Base-by-base conservation (phyloP, 1,140 invertebrate genomes). In the Euwallacea similis region DNA sequence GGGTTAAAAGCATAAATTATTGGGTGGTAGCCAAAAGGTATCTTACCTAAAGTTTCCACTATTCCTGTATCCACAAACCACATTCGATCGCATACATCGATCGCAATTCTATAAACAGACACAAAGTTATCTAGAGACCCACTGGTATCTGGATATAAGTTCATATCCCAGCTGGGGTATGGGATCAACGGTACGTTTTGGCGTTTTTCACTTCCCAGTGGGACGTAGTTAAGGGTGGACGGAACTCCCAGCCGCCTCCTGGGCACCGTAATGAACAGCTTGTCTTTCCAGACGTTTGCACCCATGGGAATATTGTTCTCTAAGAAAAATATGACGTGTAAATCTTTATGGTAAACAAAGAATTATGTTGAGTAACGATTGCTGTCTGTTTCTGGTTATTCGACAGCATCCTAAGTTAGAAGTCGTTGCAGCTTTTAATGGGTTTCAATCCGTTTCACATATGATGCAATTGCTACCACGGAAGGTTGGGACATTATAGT, bases 281-380 rank as follows among this genome's bases (percentile, higher is more conserved):
- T 88, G 62, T 91, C 83, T 0, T 84, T 76, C 82, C 86, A 89
- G 7, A 88, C 83, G 50, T 87, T 89, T 0, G 88, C 79, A 0
- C 91, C 91, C 73, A 91, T 87, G 0, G 91, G 91, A 33, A 93
- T 83, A 79, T 91, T 91, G 76, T 92, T 90, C 84, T 78, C 87
- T 88, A 76, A 64, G 80, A 77, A 33, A 55, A 50, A n/a, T 53
- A 41, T 10, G 46, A 50, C 9, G 46, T 70, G 75, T 53, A 75
- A 65, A 64, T 4, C 21, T 33, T 33, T 33, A 33, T 33, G 21
- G 21, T 6, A 50, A 50, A 50, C 6, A 50, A 13, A 50, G 6
- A 50, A 50, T 11, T 11, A 1, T 50, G 13, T 50, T 50, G 9
- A 11, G 13, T 50, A 33, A 33, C 4, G 21, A 33, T 2, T 33